Conservation (phyloP, 2,888 invertebrate species). For the Scaptomyza tumidula region DNA sequence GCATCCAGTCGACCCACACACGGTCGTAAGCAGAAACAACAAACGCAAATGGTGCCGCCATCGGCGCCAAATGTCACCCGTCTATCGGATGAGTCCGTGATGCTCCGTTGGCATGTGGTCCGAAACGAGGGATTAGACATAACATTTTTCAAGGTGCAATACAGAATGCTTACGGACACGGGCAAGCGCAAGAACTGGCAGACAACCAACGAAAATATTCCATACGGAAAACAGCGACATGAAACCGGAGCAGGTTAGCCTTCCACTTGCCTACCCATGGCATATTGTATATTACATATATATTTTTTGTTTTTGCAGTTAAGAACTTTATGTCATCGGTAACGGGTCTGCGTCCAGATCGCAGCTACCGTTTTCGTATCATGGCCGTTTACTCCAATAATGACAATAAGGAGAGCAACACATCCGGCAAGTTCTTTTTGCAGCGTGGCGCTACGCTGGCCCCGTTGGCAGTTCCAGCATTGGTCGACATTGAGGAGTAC, state of each 20-base stretch:
- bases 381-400: slow-evolving; percentile 97
- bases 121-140: slow-evolving; percentile 93
- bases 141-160: slow-evolving; percentile 95
- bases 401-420: slow-evolving; percentile 92
- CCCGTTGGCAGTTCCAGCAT: slow-evolving; percentile 87
- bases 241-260: slow-evolving; percentile 27
- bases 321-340: slow-evolving; percentile 83
- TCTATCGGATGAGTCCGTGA: slow-evolving; percentile 94
- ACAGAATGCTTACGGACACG: slow-evolving; percentile 84
- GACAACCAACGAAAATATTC: slow-evolving; percentile 93
- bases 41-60: slow-evolving; percentile 92
- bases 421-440: slow-evolving; percentile 87
- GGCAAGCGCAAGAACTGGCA: slow-evolving; percentile 87
- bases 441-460: slow-evolving; percentile 80
- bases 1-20: slow-evolving; percentile 31
- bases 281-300: background rate
- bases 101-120: slow-evolving; percentile 94
- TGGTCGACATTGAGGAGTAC: slow-evolving; percentile 88
- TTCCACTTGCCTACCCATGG: background rate
- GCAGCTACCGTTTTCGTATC: slow-evolving; percentile 90
- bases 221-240: slow-evolving; percentile 84
- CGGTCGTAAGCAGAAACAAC: slow-evolving; percentile 82
- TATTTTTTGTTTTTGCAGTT: slow-evolving; percentile 22
- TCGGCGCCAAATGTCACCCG: slow-evolving; percentile 94
- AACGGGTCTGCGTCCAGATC: slow-evolving; percentile 80